Conservation (phyloP, 2,113 vertebrate species). For the Lycaon pictus region DNA sequence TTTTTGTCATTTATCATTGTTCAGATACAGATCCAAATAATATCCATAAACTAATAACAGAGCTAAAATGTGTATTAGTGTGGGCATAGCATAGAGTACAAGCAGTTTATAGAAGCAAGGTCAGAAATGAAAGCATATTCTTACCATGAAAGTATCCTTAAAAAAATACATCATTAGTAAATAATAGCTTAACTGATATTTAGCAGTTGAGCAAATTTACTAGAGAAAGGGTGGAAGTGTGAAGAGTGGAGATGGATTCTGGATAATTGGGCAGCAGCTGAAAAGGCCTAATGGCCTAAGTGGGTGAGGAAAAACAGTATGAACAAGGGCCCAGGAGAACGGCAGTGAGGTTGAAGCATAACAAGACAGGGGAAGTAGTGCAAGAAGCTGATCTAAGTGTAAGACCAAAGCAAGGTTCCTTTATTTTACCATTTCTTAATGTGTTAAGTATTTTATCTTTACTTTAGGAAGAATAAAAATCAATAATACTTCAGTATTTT, state of each 20-base stretch:
- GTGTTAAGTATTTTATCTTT: neutral
- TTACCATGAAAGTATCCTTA: neutral
- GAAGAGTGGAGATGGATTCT: neutral
- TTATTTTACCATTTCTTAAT: neutral
- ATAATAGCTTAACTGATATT: neutral
- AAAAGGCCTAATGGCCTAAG: neutral
- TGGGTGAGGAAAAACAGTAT: rapidly evolving
- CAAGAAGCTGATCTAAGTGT: neutral
- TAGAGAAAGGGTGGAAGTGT: neutral
- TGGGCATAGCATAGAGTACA: neutral
- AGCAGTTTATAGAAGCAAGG: neutral
- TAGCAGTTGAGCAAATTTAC: neutral
- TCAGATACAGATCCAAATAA: neutral
- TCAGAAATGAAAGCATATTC: neutral
- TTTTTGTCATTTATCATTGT: too few relatives aligned
- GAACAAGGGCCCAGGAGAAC: rapidly evolving
- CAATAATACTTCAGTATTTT: neutral
- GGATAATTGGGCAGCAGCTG: neutral
- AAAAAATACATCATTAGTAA: neutral
- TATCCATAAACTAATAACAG: neutral
- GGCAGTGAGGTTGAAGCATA: rapidly evolving
- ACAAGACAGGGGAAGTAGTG: rapidly evolving
- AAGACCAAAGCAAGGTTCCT: neutral
- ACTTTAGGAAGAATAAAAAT: neutral
- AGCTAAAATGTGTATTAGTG: neutral